Conservation (phyloP, 2,113 vertebrate species). For the Osmerus eperlanus region DNA sequence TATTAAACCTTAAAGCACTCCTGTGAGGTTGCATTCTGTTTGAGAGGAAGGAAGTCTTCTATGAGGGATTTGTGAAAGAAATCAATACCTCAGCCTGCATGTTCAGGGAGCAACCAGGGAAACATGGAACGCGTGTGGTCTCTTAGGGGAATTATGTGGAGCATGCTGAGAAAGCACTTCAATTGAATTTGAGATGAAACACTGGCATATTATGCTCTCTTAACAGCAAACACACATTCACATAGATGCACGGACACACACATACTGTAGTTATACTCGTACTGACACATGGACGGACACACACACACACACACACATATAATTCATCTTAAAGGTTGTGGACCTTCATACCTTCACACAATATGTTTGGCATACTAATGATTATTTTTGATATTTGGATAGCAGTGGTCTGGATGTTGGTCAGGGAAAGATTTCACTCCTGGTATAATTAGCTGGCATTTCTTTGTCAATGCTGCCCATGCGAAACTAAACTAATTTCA, state of each 20-base stretch:
- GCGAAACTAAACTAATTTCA: constrained; percentile 52
- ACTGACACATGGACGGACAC: neutral
- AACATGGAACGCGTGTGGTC: constrained; percentile 44
- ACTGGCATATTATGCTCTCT: constrained; percentile 16
- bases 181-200: constrained; percentile 44
- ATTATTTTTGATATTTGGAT: neutral
- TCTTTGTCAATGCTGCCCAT: constrained; percentile 47
- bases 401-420: constrained; percentile 2
- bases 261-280: neutral
- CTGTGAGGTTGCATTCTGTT: neutral
- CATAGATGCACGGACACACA: neutral
- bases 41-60: neutral
- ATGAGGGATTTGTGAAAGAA: neutral
- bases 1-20: neutral
- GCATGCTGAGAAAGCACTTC: constrained; percentile 41
- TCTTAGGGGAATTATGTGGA: constrained; percentile 25
- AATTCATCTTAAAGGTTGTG: too few relatives aligned
- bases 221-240: neutral
- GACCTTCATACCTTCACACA: too few relatives aligned
- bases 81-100: constrained; percentile 18
- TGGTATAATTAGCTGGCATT: constrained; percentile 52
- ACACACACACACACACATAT: neutral
- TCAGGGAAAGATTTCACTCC: constrained; percentile 32
- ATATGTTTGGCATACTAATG: constrained; percentile 2
- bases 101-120: constrained; percentile 29